Base-by-base conservation (phyloP, 2,113 vertebrate genomes). In the Perca flavescens region DNA sequence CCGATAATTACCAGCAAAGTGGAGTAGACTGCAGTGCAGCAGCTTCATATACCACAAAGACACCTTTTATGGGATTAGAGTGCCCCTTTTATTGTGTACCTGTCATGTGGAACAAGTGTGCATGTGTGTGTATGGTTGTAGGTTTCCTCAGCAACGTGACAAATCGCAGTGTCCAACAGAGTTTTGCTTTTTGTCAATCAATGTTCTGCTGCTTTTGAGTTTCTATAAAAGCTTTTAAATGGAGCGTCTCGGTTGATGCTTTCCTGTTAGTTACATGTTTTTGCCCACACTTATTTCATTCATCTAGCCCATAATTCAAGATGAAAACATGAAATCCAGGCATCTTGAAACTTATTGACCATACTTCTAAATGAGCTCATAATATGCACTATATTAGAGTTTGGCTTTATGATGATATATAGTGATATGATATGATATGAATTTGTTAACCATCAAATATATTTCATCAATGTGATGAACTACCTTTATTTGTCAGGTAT, bases 41-140 rank as follows among this genome's bases (percentile, higher is more conserved):
- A 75, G 86, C 91, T 91, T 93, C 88, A 85, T 78, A 91, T 88
- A 88, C 90, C 94, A 94, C 91, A 95, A 92, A 94, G 92, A 90
- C 85, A 86, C 88, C 91, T 93, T 95, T 94, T 90, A 94, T 88
- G 88, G 94, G 91, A 95, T 95, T 93, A 94, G 76, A 87, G 76
- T 90, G 81, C 88, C 80, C 73, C 53, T 79, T 77, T 93, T 73
- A 83, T 80, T 79, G 88, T 82, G 72, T 49, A 70, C 64, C 76
- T 84, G 63, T 82, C 77, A 74, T 84, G 78, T 79, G 82, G 80
- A 85, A 79, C 85, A 52, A 65, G 81, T 69, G 66, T 67, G 17
- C 72, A 80, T 82, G 50, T 77, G 71, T 86, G 25, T 31, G 2
- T 57, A 46, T 63, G 40, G 68, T 69, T 46, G 60, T 43, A 11